These are phyloP conservation scores for Gymnocypris eckloni DNA, from an alignment of 2,797 vertebrate species.

Conservation along the genomic window DNA sequence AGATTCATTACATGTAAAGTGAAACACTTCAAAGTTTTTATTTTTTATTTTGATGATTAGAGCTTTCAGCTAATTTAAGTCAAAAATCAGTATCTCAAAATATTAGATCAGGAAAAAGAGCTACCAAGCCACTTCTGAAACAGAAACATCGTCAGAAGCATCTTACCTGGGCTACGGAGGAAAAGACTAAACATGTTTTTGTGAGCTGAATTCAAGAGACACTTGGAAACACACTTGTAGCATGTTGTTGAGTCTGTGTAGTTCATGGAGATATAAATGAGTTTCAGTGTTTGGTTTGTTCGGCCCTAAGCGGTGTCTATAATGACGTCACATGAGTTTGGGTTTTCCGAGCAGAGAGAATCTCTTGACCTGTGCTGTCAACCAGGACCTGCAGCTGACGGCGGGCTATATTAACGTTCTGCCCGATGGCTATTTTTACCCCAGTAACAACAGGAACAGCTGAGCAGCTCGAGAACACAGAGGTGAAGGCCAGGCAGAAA, in stretches of 20 bases:
- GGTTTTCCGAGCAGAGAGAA: neutral
- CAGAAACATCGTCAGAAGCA: too few relatives aligned
- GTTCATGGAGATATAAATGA: neutral
- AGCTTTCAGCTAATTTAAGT: too few relatives aligned
- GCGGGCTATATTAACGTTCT: neutral
- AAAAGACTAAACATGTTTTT: too few relatives aligned
- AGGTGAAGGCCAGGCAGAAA: slow-evolving; percentile 4
- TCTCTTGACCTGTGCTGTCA: neutral
- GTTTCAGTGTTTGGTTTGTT: neutral
- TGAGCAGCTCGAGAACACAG: neutral
- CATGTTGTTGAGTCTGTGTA: neutral
- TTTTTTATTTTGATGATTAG: too few relatives aligned
- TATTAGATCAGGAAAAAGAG: too few relatives aligned
- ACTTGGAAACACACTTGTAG: neutral
- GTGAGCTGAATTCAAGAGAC: neutral
- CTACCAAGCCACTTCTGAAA: too few relatives aligned
- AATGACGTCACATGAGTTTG: neutral
- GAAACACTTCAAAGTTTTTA: too few relatives aligned
- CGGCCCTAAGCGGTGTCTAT: neutral
- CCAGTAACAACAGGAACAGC: slow-evolving; percentile 7
- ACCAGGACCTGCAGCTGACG: slow-evolving; percentile 3
- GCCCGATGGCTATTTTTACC: neutral
- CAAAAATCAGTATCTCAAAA: too few relatives aligned
- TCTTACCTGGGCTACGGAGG: too few relatives aligned
- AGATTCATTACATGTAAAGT: too few relatives aligned